Evolutionary conservation across 2,113 vertebrate species (phyloP).

Genomic region (Physeter macrocephalus): DNA sequence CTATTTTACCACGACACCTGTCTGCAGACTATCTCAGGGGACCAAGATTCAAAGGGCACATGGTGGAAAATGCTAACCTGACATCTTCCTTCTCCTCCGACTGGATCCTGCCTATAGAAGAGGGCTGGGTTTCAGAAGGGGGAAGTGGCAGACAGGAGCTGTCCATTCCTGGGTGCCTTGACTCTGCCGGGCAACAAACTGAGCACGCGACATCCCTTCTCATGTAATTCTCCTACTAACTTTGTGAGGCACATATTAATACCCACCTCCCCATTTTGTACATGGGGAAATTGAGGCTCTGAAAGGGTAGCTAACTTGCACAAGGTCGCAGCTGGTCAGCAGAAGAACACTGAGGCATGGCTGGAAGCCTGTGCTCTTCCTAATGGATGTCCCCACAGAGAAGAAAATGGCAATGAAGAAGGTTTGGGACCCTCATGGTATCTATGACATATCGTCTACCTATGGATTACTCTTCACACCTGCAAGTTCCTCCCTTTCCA

Average conservation of each 20-base stretch:
- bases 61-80: neutral
- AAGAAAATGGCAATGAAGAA: neutral
- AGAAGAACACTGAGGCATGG: neutral
- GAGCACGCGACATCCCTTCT: neutral
- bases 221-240: neutral
- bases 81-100: neutral
- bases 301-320: neutral
- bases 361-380: neutral
- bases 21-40: neutral
- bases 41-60: neutral
- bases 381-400: neutral
- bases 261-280: neutral
- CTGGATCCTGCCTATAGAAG: neutral
- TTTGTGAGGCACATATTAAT: neutral
- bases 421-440: accelerated
- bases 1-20: neutral
- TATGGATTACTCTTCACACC: neutral
- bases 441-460: accelerated
- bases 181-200: neutral
- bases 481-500: neutral
- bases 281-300: neutral
- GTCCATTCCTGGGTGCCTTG: neutral
- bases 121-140: neutral
- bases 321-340: neutral
- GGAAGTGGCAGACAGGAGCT: neutral